Percentiles rank a stretch among this genome's conserved stretches.
These are phyloP conservation scores for Scleropages formosus DNA, from an alignment of 2,797 vertebrate genomes.

Conservation along the genomic window DNA sequence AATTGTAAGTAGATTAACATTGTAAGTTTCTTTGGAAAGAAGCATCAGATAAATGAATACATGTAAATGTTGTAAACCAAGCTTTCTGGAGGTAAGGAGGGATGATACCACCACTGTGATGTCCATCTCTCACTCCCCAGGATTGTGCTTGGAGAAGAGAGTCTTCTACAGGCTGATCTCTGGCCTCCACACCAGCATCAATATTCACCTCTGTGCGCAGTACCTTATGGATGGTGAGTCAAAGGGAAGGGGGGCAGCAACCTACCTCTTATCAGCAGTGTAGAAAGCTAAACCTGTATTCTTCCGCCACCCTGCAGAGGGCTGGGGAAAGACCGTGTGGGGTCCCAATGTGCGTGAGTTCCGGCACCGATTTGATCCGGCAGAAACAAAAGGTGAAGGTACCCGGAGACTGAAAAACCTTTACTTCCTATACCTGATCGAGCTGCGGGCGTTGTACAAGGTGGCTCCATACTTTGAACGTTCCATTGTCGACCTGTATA, in stretches of 20 bases:
- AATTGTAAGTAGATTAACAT: too few relatives aligned
- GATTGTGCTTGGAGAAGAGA: slow-evolving; percentile 90
- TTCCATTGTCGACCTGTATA: slow-evolving; percentile 86
- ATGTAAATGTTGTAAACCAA: background rate
- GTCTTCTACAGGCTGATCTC: slow-evolving; percentile 95
- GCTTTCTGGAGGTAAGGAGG: background rate
- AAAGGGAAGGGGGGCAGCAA: background rate
- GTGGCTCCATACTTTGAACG: slow-evolving; percentile 90
- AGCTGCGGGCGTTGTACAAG: slow-evolving; percentile 89
- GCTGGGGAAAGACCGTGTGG: slow-evolving; percentile 83
- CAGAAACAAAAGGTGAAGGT: slow-evolving; percentile 89
- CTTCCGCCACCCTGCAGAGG: slow-evolving; percentile 64
- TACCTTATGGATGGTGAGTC: slow-evolving; percentile 85
- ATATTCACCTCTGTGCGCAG: slow-evolving; percentile 86
- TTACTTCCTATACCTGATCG: slow-evolving; percentile 93
- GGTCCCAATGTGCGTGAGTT: slow-evolving; percentile 89
- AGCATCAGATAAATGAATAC: too few relatives aligned
- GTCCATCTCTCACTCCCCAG: slow-evolving; percentile 48
- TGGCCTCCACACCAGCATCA: slow-evolving; percentile 94
- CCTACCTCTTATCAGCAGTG: background rate
- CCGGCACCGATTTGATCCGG: slow-evolving; percentile 77
- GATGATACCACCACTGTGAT: background rate
- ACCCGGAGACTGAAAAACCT: slow-evolving; percentile 89
- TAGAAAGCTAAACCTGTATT: background rate
- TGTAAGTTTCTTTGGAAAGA: too few relatives aligned